Conservation (phyloP, 2,113 vertebrate species). For the Lutjanus erythropterus region DNA sequence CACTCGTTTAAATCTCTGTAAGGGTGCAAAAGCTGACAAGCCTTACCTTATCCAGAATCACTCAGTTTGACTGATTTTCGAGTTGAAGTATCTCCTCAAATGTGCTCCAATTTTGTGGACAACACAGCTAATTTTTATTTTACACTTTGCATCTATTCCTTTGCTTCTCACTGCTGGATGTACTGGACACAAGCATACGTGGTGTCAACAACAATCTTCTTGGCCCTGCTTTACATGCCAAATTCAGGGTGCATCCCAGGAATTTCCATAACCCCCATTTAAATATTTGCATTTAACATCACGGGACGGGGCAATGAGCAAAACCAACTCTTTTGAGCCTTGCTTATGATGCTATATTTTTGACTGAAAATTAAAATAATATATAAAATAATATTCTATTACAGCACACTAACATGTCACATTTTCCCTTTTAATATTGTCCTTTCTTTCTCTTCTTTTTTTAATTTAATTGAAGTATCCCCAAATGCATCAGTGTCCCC, state of each 20-base stretch:
- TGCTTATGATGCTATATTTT: background rate
- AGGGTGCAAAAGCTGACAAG: background rate
- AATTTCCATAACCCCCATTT: conserved; percentile 88
- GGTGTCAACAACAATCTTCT: conserved; percentile 69
- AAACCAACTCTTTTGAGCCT: conserved; percentile 14
- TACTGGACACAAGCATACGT: conserved; percentile 42
- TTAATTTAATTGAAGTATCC: background rate
- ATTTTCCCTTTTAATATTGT: background rate
- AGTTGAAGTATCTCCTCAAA: conserved; percentile 25
- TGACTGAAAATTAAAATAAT: background rate
- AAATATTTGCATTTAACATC: conserved; percentile 85
- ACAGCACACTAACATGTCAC: background rate
- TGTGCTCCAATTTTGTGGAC: conserved; percentile 17
- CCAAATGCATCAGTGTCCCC: background rate
- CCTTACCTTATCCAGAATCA: conserved; percentile 68
- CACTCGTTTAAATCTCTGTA: background rate
- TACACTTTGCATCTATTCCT: conserved; percentile 21
- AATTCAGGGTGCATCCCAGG: conserved; percentile 81
- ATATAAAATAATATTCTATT: background rate
- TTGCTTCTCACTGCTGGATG: conserved; percentile 38
- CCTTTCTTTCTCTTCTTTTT: background rate
- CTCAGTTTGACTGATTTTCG: background rate
- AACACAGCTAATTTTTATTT: conserved; percentile 3
- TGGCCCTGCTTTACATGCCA: conserved; percentile 86
- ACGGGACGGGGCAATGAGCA: conserved; percentile 58